Base-by-base conservation (phyloP, 2,888 invertebrate genomes). In the Gerosis bhagava region DNA sequence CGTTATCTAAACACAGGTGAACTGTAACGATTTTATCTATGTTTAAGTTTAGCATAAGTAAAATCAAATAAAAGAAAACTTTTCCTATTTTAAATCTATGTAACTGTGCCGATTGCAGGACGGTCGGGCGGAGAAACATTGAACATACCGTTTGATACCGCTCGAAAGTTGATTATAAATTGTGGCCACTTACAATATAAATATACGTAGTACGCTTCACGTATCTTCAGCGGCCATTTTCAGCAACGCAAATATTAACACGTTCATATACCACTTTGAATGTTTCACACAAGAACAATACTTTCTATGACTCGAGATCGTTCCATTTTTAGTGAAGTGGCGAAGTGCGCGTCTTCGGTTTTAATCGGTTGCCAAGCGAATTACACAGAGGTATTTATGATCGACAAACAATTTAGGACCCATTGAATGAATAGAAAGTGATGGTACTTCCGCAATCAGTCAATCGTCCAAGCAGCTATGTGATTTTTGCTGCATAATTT, bases 401-500 rank as follows among this genome's bases (percentile, higher is more conserved):
- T 45, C 63, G 53, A 51, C 57, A 40, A 51, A 56, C 37, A 8
- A 16, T 22, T 29, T 31, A 53, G 60, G 59, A 56, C 66, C 53
- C 59, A 67, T 70, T 66, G 74, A 74, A 67, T 68, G 63, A 70
- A 73, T 64, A 58, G 62, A 69, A 67, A 65, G 63, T 67, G 68
- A 65, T 67, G 63, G 64, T 67, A 64, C 62, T 65, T 56, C 63
- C 56, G 58, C 65, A 62, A 72, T 61, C 60, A 70, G 57, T 67
- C 63, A 68, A 73, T 68, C 64, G 57, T 64, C 65, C 62, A 62
- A 69, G 66, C 72, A 70, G 72, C 77, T 67, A 73, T 73, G 70
- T 71, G 71, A 79, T 77, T 81, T 86, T 81, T 78, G 81, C 87
- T 86, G 88, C 86, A 89, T 83, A 83, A 81, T 88, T 86, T 89